Evolutionary conservation across 1,140 invertebrate species (phyloP).

Genomic region (Condylostylus longicornis): DNA sequence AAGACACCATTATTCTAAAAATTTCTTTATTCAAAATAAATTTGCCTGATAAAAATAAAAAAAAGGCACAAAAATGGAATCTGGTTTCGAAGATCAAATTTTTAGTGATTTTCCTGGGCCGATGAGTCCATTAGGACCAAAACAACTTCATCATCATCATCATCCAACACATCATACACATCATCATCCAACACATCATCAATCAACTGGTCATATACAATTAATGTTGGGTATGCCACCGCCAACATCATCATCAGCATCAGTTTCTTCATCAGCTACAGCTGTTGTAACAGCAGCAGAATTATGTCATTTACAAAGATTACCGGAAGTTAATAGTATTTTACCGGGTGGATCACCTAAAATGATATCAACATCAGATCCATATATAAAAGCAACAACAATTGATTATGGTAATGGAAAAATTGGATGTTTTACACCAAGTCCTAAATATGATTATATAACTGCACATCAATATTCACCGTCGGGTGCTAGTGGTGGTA

Average conservation of each 20-base stretch:
- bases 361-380: constrained; percentile 13
- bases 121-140: constrained; percentile 26
- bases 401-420: constrained; percentile 20
- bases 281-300: no score
- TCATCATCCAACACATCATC: constrained; percentile 29
- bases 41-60: constrained; percentile 8
- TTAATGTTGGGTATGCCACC: constrained; percentile 47
- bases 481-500: constrained; percentile 16
- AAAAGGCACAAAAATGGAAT: constrained; percentile 45
- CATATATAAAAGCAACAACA: constrained; percentile 20
- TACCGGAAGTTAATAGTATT: constrained; percentile 29
- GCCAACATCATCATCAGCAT: constrained; percentile 20
- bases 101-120: constrained; percentile 48
- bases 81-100: constrained; percentile 57
- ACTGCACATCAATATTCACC: constrained; percentile 7
- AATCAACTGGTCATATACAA: constrained; percentile 46
- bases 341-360: constrained; percentile 24
- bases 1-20: background rate
- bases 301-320: constrained; percentile 15
- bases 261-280: constrained; percentile 19
- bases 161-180: constrained; percentile 26
- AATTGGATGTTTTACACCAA: constrained; percentile 29
- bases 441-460: constrained; percentile 30
- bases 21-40: background rate
- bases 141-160: constrained; percentile 29